These are phyloP conservation scores for Aphelinus atriplicis DNA, from an alignment of 1,140 invertebrate genomes.

Conservation along the genomic window DNA sequence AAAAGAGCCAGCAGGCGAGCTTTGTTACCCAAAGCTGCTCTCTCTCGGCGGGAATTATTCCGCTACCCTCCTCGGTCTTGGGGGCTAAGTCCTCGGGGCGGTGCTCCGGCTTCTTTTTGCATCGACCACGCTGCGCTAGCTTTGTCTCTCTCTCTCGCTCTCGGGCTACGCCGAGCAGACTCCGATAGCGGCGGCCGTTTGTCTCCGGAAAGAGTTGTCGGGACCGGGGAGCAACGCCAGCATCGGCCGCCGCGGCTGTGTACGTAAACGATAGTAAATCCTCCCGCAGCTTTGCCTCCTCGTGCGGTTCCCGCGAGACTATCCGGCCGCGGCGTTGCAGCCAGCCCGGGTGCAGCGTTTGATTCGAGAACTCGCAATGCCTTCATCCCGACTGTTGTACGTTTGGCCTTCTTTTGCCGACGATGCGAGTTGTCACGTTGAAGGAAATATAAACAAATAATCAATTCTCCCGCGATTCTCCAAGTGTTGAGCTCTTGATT, in stretches of 20 bases:
- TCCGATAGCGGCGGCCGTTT: slow-evolving; percentile 37
- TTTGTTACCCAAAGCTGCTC: too few species aligned
- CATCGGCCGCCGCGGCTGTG: neutral
- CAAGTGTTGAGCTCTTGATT: too few species aligned
- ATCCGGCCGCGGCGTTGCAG: neutral
- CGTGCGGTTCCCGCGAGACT: neutral
- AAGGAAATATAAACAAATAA: too few species aligned
- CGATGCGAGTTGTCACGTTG: too few species aligned
- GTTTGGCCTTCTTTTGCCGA: too few species aligned
- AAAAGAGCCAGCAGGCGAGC: too few species aligned
- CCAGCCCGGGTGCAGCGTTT: neutral
- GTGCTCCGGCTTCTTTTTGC: neutral
- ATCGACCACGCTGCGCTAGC: neutral
- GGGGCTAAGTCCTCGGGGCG: too few species aligned
- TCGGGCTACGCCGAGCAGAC: neutral
- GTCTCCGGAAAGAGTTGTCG: slow-evolving; percentile 47
- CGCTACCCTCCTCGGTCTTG: too few species aligned
- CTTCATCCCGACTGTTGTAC: too few species aligned
- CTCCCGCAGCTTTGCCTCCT: neutral
- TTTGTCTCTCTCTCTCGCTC: neutral
- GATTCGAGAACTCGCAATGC: neutral
- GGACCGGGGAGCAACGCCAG: slow-evolving; percentile 22
- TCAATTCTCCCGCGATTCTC: too few species aligned
- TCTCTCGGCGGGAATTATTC: too few species aligned
- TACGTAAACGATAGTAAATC: slow-evolving; percentile 19